A percentile compares a stretch with the other conserved stretches of the same genome.
Evolutionary conservation across 1,140 invertebrate species (phyloP).

Genomic region (Plectus sambesii): DNA sequence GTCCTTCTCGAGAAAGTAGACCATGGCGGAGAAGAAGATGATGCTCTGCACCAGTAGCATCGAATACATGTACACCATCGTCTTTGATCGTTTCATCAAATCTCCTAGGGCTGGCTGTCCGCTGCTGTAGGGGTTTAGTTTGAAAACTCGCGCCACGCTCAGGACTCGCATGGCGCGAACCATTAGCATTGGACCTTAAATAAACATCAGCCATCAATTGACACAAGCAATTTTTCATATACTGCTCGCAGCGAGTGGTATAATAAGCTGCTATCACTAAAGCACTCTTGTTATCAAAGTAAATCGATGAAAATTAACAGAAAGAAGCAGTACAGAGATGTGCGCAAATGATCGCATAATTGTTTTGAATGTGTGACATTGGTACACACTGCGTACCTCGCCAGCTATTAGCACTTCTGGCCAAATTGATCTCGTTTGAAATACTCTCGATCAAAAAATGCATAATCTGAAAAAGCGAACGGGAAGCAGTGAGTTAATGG

Average conservation of each 20-base stretch:
- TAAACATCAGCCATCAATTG: constrained; percentile 12
- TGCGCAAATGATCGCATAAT: too few species aligned
- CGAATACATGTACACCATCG: background rate
- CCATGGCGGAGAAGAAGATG: background rate
- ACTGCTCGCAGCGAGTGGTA: too few species aligned
- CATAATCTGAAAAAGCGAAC: background rate
- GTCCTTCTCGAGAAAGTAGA: background rate
- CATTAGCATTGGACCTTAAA: too few species aligned
- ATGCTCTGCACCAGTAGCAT: background rate
- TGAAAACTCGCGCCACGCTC: background rate
- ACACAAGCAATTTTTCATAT: background rate
- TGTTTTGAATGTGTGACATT: background rate
- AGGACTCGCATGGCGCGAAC: too few species aligned
- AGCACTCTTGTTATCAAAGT: too few species aligned
- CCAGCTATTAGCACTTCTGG: constrained; percentile 16
- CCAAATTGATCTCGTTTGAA: constrained; percentile 11
- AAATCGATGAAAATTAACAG: too few species aligned
- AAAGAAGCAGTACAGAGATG: too few species aligned
- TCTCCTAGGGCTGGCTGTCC: background rate
- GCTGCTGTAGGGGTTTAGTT: background rate
- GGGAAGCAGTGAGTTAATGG: background rate
- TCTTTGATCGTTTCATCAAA: background rate
- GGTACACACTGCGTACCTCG: constrained; percentile 12
- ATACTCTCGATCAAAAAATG: too few species aligned
- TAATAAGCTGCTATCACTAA: too few species aligned